Conservation (phyloP, 1,140 invertebrate species). For the Delia radicum region DNA sequence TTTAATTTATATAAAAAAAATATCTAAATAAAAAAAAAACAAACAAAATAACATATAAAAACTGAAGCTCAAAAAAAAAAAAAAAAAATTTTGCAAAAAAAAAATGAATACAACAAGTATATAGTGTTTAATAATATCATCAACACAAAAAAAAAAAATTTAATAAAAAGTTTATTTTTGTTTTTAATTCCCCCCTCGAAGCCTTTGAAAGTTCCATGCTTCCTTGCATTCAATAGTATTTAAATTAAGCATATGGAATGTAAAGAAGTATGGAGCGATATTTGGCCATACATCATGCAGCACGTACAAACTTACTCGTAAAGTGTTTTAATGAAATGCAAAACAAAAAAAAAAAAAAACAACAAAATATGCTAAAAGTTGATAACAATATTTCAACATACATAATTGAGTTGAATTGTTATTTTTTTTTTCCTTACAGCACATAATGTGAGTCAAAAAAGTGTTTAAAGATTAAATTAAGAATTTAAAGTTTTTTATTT, state of each 20-base stretch:
- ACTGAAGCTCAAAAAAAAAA: neutral
- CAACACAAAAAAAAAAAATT: neutral
- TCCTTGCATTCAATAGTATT: slow-evolving; percentile 57
- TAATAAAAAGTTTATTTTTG: neutral
- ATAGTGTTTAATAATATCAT: neutral
- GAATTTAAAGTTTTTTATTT: neutral
- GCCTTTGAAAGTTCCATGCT: slow-evolving; percentile 57
- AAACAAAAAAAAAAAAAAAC: neutral
- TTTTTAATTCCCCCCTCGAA: neutral
- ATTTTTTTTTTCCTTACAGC: neutral
- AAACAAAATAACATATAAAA: neutral
- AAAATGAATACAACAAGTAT: neutral
- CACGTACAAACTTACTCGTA: neutral
- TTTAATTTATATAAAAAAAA: neutral
- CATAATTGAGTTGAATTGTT: neutral
- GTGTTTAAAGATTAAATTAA: neutral
- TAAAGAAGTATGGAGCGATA: slow-evolving; percentile 57
- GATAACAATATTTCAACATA: neutral
- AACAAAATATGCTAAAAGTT: neutral
- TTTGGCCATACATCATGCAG: slow-evolving; percentile 41
- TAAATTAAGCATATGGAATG: slow-evolving; percentile 54
- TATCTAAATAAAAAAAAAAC: neutral
- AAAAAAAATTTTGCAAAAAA: neutral
- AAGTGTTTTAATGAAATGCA: neutral
- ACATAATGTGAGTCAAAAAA: neutral